Evolutionary conservation across 2,888 invertebrate species (phyloP), one percentile per base, ranked within the genome.

Genomic region (Aspidiotus destructor): DNA sequence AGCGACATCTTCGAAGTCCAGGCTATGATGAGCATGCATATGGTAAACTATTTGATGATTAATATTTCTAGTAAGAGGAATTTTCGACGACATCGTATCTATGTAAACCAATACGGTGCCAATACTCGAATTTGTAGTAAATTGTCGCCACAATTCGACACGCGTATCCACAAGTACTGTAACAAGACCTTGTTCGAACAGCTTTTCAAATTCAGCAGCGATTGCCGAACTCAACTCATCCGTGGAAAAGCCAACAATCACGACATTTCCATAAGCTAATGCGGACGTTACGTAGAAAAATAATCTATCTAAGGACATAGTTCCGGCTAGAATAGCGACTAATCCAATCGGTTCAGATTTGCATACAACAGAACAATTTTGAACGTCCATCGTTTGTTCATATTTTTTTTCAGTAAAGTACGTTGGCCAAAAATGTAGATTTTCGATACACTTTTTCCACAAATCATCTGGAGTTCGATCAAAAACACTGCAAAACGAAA

Each of bases 331-430:
- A 16, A 69, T 69, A 1, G 55, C 61, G 40, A 69, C 55, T 13
- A 62, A 55, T 10, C 69, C 69, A n/a, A 69, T 13, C 11, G 69
- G 57, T 40, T 69, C 62, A 40, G 17, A 17, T 41, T 55, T 15
- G 42, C 55, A 62, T 3, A 69, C 28, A 10, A 69, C 61, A 13
- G 15, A 55, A 41, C 40, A 69, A 15, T 55, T 17, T 0, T 54
- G 55, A 1, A 41, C 54, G 7, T 16, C 1, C 8, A 69, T 53
- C 8, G 44, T 55, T 62, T 69, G 61, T 1, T 69, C 16, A 10
- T 58, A 65, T 11, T 15, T 41, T 10, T 7, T 42, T 17, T 62
- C 62, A 7, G 40, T n/a, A 13, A 44, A 11, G 54, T 62, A 69
- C 2, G 11, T 41, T 7, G 57, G 15, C 62, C 62, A 69, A n/a